These are phyloP conservation scores for Plagiodera versicolora DNA, from an alignment of 2,888 invertebrate genomes.

Conservation along the genomic window DNA sequence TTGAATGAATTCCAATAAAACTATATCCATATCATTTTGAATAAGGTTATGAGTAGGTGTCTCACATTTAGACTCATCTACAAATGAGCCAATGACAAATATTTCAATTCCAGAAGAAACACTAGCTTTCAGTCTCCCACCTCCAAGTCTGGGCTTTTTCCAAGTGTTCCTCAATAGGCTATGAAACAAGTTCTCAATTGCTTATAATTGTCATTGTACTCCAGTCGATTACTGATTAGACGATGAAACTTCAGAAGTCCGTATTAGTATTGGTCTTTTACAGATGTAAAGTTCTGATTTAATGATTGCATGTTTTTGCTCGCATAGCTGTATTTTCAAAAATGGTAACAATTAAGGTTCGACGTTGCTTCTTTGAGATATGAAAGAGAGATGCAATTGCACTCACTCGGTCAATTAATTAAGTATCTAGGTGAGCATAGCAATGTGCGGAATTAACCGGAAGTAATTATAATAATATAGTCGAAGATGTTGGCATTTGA, in stretches of 20 bases:
- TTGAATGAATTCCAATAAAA: too few species aligned
- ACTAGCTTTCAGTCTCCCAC: too few species aligned
- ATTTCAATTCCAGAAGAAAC: too few species aligned
- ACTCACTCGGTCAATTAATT: neutral
- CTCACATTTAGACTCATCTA: too few species aligned
- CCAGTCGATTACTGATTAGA: constrained; percentile 9
- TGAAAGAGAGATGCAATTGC: neutral
- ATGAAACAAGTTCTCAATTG: constrained; percentile 11
- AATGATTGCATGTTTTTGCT: constrained; percentile 9
- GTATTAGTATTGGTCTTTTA: constrained; percentile 1
- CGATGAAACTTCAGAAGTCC: constrained; percentile 6
- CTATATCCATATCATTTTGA: too few species aligned
- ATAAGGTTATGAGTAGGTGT: too few species aligned
- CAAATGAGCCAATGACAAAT: too few species aligned
- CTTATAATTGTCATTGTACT: constrained; percentile 11
- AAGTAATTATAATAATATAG: neutral
- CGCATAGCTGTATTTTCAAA: constrained; percentile 14
- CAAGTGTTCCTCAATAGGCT: neutral
- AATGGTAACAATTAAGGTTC: constrained; percentile 12
- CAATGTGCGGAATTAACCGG: neutral
- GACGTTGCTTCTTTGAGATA: neutral
- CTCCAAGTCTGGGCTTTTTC: neutral
- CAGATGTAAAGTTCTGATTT: constrained; percentile 13
- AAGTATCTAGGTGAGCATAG: neutral
- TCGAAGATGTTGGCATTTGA: neutral